Percentiles rank a stretch among this genome's conserved stretches.
phyloP scores from a whole-genome alignment of 2,888 invertebrate species.

The Euplexia lucipara region DNA sequence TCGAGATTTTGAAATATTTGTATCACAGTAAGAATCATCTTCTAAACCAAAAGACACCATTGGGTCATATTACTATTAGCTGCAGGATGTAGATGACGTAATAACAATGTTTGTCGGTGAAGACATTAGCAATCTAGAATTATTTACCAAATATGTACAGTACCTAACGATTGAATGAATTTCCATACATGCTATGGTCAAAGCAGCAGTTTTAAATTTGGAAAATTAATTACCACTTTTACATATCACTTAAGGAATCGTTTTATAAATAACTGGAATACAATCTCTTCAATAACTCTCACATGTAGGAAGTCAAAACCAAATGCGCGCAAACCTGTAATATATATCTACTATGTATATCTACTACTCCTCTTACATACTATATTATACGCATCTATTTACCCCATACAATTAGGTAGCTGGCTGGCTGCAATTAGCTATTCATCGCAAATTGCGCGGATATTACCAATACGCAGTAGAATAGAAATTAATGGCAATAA shows the following conservation, averaged over 20 bases:
- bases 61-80: slow-evolving; percentile 14
- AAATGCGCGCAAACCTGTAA: too few species aligned
- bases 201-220: neutral
- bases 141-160: slow-evolving; percentile 2
- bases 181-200: neutral
- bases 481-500: slow-evolving; percentile 37
- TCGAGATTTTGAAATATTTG: neutral
- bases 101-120: neutral
- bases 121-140: slow-evolving; percentile 9
- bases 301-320: too few species aligned
- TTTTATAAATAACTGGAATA: too few species aligned
- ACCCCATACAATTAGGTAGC: slow-evolving; percentile 2
- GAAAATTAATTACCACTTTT: too few species aligned
- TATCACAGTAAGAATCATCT: neutral
- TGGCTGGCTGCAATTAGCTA: slow-evolving; percentile 9
- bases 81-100: slow-evolving; percentile 31
- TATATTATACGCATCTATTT: neutral
- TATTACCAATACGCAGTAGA: slow-evolving; percentile 18
- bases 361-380: neutral
- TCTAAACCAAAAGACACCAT: neutral
- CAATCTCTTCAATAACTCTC: too few species aligned
- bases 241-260: too few species aligned
- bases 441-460: slow-evolving; percentile 13
- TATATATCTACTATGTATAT: too few species aligned
- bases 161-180: too few species aligned